Base-by-base conservation (phyloP, 2,113 vertebrate genomes). In the Eira barbara region DNA sequence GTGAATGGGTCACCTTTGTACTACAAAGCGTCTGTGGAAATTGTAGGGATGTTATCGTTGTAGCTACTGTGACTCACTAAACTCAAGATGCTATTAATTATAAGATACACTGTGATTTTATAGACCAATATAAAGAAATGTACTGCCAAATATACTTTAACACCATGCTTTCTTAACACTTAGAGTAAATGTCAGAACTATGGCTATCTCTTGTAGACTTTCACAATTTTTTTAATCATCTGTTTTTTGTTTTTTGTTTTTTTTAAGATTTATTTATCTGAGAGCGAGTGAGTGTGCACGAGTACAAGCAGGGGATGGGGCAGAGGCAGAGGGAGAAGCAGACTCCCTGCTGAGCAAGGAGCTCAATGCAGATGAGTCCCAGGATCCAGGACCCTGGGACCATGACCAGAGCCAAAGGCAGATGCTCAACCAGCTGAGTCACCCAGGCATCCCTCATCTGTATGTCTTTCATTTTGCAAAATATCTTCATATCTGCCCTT, bases 391-490 rank as follows among this genome's bases (percentile, higher is more conserved):
- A 55, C 55, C 5, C 55, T 20, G 55, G 55, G 18, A 57, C 21
- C 55, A 21, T 59, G 21, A 59, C 57, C 21, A 3, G 57, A 59
- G 21, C 57, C 57, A 59, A 59, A 59, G 57, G 57, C 57, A 59
- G 9, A 61, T 27, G 59, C 3, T 27, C 59, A 61, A 61, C 57
- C 3, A 8, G 25, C 23, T 61, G 59, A 61, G 59, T 27, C 9
- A 61, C 59, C 59, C 59, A 61, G 59, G 9, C 59, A 65, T 14
- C 63, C 63, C 29, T 95, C 18, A 69, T 65, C 57, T 76, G 12
- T 89, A 39, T 7, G 34, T 59, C 82, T 92, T 94, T 81, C 15
- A 59, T 59, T 93, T 96, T 91, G 34, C 65, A 93, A 78, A 90
- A 89, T 55, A 82, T 14, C 36, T 92, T 89, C 11, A 31, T 27